Conservation (phyloP, 2,797 vertebrate genomes). For the Merluccius polli region DNA sequence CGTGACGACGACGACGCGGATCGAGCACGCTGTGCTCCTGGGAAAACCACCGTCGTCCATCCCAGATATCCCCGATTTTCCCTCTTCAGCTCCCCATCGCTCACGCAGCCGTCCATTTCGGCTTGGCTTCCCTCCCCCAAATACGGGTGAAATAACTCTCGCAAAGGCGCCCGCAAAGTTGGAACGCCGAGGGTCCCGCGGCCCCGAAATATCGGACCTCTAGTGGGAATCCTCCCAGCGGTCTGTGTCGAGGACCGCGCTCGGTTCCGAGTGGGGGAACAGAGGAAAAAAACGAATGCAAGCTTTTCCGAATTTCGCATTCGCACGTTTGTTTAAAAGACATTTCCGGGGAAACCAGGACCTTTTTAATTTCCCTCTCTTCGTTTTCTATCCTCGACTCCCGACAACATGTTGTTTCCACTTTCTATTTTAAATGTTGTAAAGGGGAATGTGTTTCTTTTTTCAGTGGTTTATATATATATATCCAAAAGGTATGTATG, state of each 20-base stretch:
- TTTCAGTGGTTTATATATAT: conserved; percentile 58
- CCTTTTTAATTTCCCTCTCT: conserved; percentile 80
- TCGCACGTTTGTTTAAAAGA: conserved; percentile 68
- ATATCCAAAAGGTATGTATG: neutral
- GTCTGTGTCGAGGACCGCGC: conserved; percentile 40
- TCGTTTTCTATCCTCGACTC: conserved; percentile 80
- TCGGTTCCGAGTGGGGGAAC: conserved; percentile 58
- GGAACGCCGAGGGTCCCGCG: conserved; percentile 51
- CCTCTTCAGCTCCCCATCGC: conserved; percentile 47
- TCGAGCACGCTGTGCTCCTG: conserved; percentile 68
- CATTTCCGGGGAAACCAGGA: conserved; percentile 78
- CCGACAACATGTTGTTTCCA: conserved; percentile 92
- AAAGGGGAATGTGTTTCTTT: conserved; percentile 91
- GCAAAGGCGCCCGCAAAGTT: conserved; percentile 56
- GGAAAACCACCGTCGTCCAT: conserved; percentile 47
- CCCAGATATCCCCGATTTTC: conserved; percentile 21
- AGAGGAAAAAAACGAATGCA: conserved; percentile 87
- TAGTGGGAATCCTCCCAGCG: conserved; percentile 35
- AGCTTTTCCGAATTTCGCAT: conserved; percentile 85
- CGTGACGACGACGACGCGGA: conserved; percentile 69
- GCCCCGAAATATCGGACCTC: conserved; percentile 44
- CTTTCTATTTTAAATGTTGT: conserved; percentile 99
- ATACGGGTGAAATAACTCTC: conserved; percentile 63
- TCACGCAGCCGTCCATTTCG: conserved; percentile 36
- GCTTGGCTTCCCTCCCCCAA: conserved; percentile 50